Percentiles rank a stretch among this genome's conserved stretches.
Evolutionary conservation across 2,113 vertebrate species (phyloP).

Genomic region (Hucho hucho): DNA sequence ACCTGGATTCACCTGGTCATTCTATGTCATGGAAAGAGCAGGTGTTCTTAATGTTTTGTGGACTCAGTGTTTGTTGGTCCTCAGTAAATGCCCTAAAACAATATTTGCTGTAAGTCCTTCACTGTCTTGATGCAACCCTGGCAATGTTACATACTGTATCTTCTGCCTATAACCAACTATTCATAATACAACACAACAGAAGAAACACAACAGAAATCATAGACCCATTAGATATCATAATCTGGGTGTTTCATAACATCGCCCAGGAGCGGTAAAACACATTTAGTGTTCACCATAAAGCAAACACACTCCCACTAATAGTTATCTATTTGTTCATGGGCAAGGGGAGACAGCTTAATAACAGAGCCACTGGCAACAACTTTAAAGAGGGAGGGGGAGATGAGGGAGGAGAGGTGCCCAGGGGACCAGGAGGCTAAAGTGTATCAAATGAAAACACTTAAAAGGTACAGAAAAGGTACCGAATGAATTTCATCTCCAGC

Average conservation of each 20-base stretch:
- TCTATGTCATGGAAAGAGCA: no score
- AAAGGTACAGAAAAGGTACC: not conserved
- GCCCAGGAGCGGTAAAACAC: not conserved
- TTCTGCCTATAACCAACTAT: no score
- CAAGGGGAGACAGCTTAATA: slow-evolving; percentile 32
- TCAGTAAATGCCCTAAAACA: no score
- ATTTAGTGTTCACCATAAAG: slow-evolving; percentile 2
- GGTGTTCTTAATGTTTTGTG: no score
- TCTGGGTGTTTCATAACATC: not conserved
- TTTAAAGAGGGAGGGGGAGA: slow-evolving; percentile 16
- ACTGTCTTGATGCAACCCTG: no score
- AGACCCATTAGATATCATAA: no score
- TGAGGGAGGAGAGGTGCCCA: not conserved
- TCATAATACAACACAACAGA: no score
- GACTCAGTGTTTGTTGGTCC: no score
- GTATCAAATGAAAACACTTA: slow-evolving; percentile 33
- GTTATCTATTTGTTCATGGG: slow-evolving; percentile 27
- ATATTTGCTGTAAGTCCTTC: no score
- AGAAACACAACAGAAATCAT: no score
- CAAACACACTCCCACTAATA: slow-evolving; percentile 16
- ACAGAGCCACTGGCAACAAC: slow-evolving; percentile 18
- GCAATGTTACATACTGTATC: no score
- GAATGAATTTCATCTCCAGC: slow-evolving; percentile 28
- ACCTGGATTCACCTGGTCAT: no score
- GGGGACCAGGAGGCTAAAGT: slow-evolving; percentile 24